Evolutionary conservation across 2,113 vertebrate species (phyloP), one percentile per base, ranked within the genome.

Genomic region (Murina feae): DNA sequence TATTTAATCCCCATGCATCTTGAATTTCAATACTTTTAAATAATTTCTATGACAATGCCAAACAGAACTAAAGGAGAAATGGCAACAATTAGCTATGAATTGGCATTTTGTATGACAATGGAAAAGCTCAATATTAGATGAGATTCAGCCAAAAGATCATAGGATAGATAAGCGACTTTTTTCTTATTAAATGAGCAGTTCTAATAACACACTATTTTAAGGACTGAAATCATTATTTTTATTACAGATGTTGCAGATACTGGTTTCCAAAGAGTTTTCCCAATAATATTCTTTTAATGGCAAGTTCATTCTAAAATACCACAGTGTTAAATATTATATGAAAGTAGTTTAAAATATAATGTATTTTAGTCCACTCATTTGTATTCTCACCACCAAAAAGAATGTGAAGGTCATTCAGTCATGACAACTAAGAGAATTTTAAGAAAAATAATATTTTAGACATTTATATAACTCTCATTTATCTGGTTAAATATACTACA

Each of bases 11-110:
- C 58, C 10, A 95, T 44, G 80, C 74, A 86, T 79, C 58, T 86
- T 90, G 55, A 89, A 94, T 95, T 95, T 92, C 35, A 85, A 65
- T 69, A 90, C 5, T 89, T 95, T 91, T n/a, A 81, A 96, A 69
- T 88, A 94, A 88, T 92, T 93, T 88, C 60, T 95, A 35, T 96
- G 51, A 79, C 47, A 90, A 92, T 94, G 51, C 16, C 35, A 81
- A 83, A 92, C 35, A 86, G 30, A 87, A 80, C 55, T 84, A 91
- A 89, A 53, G 55, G 72, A 75, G 20, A 95, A 93, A 89, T 68
- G 60, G 58, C 88, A 95, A 93, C 49, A 91, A 93, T 89, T 96
- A 93, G 25, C 78, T 83, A 47, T 32, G 68, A 95, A 92, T 72
- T 95, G 69, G 30, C 44, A 94, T 96, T 72, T 84, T 49, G 5